Evolutionary conservation across 2,113 vertebrate genomes (phyloP).

Genomic region (mouse (Mus musculus)): DNA sequence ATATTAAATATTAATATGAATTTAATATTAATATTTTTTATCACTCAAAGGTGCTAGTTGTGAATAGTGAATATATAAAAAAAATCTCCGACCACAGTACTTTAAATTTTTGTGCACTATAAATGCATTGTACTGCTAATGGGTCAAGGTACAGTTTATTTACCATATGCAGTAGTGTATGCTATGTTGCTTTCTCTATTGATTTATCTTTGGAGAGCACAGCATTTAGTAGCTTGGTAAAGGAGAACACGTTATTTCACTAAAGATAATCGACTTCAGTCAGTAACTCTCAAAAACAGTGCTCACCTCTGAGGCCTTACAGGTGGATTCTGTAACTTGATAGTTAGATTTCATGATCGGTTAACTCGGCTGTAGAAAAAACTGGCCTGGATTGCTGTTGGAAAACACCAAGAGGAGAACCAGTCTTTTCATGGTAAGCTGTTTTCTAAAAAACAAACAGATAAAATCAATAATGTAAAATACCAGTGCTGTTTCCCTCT

Average conservation of each 20-base stretch:
- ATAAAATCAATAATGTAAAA: background rate
- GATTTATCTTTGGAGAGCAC: background rate
- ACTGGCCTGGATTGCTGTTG: background rate
- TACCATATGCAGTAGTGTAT: background rate
- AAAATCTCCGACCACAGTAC: background rate
- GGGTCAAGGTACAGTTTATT: background rate
- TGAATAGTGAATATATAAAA: conserved; percentile 16
- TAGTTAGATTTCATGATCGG: background rate
- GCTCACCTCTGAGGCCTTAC: background rate
- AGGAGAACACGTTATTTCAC: background rate
- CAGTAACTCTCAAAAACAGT: background rate
- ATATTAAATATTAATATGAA: background rate
- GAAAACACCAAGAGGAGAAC: background rate
- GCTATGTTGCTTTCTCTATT: conserved; percentile 6
- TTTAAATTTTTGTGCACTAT: background rate
- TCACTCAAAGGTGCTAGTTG: background rate
- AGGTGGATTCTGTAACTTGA: background rate
- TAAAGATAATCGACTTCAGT: background rate
- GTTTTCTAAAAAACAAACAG: background rate
- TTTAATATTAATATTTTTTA: background rate
- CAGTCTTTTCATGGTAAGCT: background rate
- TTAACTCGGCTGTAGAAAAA: background rate
- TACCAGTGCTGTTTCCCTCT: background rate
- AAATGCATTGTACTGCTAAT: background rate
- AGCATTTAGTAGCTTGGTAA: background rate